Base-by-base conservation (phyloP, 2,888 invertebrate species). In the Melanotus villosus region DNA sequence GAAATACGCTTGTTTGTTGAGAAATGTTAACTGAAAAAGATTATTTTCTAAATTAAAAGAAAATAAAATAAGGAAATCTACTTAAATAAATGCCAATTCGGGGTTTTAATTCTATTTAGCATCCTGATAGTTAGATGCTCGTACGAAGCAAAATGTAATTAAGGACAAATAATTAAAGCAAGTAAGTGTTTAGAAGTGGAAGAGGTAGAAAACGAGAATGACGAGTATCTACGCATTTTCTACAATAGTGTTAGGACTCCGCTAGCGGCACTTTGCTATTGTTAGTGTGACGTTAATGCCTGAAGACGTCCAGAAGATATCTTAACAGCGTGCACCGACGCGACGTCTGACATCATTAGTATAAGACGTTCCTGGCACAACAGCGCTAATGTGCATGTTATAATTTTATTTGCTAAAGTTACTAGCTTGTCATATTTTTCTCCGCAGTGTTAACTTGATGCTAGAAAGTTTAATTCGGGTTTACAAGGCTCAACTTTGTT, bases 381-480 rank as follows among this genome's bases (percentile, higher is more conserved):
- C 72, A 71, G 71, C 73, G 68, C 73, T 78, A 79, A 78, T 78
- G 78, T 78, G 74, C 76, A 77, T 76, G 76, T 78, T 77, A 76
- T 78, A 78, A 78, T 79, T 77, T 77, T 76, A 76, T 77, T 76
- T 77, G 69, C 45, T 38, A 52, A 58, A 64, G 41, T 63, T 63
- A 12, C 54, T 38, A 12, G 18, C 64, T 43, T 56, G 64, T 64
- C 64, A 56, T 34, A 45, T 64, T 64, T 64, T 64, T 56, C 52
- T 43, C 34, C 18, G 7, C 5, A 36, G 30, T 52, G 23, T 60
- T 60, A 60, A 60, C 50, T 50, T 38, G 16, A 50, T 50, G 36
- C 62, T 30, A 19, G 50, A 36, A 52, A 52, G 47, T 52, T 62
- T 62, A 50, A 62, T 52, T 62, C 32, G 1, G 32, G 32, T 32